Conservation (phyloP, 1,140 invertebrate species). For the Drosophila carrolli region DNA sequence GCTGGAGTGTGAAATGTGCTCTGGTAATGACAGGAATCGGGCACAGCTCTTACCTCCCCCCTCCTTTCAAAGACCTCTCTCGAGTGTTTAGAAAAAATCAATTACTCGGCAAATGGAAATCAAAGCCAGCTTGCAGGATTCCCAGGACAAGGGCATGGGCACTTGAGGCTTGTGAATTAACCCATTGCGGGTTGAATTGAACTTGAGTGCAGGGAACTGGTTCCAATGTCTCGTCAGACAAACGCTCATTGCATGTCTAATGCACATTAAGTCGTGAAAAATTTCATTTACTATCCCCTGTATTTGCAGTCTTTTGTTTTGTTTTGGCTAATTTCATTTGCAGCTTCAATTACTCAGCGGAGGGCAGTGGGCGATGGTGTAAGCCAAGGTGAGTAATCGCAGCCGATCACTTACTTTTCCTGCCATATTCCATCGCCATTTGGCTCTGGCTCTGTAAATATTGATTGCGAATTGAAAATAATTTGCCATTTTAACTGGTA, state of each 20-base stretch:
- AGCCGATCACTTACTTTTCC: constrained; percentile 15
- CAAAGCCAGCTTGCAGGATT: constrained; percentile 68
- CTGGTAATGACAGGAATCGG: constrained; percentile 70
- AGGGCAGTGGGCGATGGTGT: not conserved
- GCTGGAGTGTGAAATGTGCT: constrained; percentile 69
- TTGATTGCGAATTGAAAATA: constrained; percentile 47
- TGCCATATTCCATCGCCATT: not conserved
- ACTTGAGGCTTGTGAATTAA: constrained; percentile 47
- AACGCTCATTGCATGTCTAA: constrained; percentile 55
- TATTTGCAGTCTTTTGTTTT: constrained; percentile 21
- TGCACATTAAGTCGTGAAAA: constrained; percentile 49
- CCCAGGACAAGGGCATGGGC: constrained; percentile 57
- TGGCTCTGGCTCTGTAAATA: constrained; percentile 28
- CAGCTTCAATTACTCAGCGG: constrained; percentile 52
- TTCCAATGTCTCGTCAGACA: constrained; percentile 5
- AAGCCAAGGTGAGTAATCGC: constrained; percentile 32
- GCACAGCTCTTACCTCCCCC: not conserved
- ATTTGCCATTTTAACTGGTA: constrained; percentile 25
- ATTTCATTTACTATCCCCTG: constrained; percentile 18
- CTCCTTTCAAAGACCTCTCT: not conserved
- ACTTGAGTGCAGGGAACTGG: constrained; percentile 26
- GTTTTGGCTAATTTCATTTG: constrained; percentile 57
- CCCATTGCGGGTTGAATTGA: constrained; percentile 14
- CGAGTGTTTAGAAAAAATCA: constrained; percentile 49
- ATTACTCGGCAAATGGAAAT: constrained; percentile 60